Conservation (phyloP, 2,113 vertebrate species). For the Progne subis region DNA sequence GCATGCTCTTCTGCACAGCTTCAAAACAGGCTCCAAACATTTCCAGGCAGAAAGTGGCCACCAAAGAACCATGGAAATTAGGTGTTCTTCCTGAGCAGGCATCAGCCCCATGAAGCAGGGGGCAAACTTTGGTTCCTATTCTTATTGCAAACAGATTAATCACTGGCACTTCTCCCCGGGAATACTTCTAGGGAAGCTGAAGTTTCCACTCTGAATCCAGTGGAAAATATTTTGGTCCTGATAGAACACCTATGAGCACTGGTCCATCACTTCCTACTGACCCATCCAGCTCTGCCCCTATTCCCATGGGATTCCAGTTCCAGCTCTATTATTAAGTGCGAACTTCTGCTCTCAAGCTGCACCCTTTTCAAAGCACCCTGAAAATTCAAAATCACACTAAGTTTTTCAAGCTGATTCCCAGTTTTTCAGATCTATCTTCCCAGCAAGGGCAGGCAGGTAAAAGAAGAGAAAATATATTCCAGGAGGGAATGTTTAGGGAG, state of each 20-base stretch:
- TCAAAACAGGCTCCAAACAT: conserved; percentile 61
- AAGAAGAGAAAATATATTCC: not conserved
- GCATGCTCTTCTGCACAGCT: conserved; percentile 64
- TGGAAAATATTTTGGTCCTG: not conserved
- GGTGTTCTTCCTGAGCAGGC: not conserved
- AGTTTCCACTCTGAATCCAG: not conserved
- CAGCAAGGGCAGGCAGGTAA: not conserved
- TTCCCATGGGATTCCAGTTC: not conserved
- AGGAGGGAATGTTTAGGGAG: not conserved
- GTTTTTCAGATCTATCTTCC: not conserved
- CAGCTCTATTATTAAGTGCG: not conserved
- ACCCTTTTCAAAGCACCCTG: not conserved
- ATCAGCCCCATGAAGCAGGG: not conserved
- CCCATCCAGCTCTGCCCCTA: not conserved
- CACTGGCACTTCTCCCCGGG: not conserved
- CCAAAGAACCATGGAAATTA: not conserved
- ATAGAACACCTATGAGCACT: not conserved
- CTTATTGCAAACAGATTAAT: not conserved
- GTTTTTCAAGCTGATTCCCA: not conserved
- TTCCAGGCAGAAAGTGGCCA: conserved; percentile 48
- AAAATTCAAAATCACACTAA: not conserved
- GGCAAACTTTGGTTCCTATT: not conserved
- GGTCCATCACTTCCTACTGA: not conserved
- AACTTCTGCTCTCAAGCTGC: not conserved
- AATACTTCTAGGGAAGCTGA: conserved; percentile 1